A percentile compares a stretch with the other conserved stretches of the same genome.
Conservation (phyloP, 1,140 invertebrate species). For the Ips typographus region DNA sequence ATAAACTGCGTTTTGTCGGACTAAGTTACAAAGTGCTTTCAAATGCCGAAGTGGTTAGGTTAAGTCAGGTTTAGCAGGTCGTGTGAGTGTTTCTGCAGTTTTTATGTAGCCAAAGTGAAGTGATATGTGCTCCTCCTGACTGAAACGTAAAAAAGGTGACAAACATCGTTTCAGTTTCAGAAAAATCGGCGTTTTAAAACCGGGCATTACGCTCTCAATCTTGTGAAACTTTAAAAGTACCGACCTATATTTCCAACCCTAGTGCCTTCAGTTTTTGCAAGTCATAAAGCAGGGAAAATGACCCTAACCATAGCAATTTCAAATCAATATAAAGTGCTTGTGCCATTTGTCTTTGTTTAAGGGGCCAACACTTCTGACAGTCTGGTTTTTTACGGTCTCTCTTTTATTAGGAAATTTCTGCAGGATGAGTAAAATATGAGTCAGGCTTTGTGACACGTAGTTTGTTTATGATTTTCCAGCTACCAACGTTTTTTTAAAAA, state of each 20-base stretch:
- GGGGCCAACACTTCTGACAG: conserved; percentile 19
- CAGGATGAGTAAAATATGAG: conserved; percentile 19
- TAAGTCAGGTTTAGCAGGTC: no score
- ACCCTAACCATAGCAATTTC: conserved; percentile 16
- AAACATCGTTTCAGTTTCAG: no score
- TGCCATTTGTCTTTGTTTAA: conserved; percentile 22
- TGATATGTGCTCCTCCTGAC: no score
- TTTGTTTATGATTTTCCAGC: neutral
- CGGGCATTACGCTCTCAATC: no score
- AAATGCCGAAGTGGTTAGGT: no score
- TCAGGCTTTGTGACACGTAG: neutral
- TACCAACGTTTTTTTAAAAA: no score
- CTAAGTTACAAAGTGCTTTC: no score
- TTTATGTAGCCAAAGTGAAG: no score
- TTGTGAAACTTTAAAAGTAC: conserved; percentile 6
- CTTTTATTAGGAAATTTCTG: conserved; percentile 18
- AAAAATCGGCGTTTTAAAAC: no score
- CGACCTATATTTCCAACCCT: conserved; percentile 6
- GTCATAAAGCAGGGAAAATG: conserved; percentile 16
- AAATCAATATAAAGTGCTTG: conserved; percentile 19
- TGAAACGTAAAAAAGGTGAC: no score
- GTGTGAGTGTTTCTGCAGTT: no score
- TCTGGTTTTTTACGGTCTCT: conserved; percentile 14
- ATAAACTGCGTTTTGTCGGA: no score
- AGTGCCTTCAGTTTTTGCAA: conserved; percentile 12